Evolutionary conservation across 2,113 vertebrate genomes (phyloP).

Genomic region (Camelus bactrianus): DNA sequence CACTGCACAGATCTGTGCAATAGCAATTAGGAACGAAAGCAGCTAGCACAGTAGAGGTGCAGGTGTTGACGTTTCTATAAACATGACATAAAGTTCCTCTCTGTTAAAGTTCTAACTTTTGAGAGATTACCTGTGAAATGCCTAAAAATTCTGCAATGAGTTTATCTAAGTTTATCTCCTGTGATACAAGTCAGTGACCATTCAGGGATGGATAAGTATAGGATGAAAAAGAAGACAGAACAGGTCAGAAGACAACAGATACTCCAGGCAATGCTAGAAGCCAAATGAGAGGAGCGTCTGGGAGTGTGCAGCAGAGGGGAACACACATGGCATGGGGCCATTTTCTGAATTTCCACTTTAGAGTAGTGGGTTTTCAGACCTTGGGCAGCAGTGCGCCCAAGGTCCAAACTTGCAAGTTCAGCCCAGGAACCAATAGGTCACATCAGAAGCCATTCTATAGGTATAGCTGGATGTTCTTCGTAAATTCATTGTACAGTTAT

Average conservation of each 20-base stretch:
- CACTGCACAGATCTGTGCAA: not conserved
- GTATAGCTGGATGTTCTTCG: not conserved
- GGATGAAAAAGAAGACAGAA: not conserved
- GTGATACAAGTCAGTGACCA: not conserved
- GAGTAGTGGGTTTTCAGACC: not conserved
- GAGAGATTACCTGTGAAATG: no score
- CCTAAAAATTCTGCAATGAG: not conserved
- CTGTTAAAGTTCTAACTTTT: not conserved
- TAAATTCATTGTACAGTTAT: not conserved
- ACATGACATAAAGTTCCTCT: not conserved
- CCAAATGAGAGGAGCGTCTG: not conserved
- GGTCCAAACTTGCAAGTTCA: not conserved
- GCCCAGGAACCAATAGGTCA: not conserved
- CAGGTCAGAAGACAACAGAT: not conserved
- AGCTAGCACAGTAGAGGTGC: no score
- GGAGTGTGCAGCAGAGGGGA: not conserved
- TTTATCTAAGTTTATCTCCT: not conserved
- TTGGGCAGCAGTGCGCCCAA: not conserved
- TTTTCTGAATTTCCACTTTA: not conserved
- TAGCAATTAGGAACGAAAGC: not conserved
- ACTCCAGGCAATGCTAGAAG: not conserved
- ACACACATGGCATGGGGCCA: fast-evolving
- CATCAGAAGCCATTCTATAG: not conserved
- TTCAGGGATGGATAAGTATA: not conserved
- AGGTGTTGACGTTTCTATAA: not conserved